Base-by-base conservation (phyloP, 2,797 vertebrate species). In the Hoplostethus mediterraneus region DNA sequence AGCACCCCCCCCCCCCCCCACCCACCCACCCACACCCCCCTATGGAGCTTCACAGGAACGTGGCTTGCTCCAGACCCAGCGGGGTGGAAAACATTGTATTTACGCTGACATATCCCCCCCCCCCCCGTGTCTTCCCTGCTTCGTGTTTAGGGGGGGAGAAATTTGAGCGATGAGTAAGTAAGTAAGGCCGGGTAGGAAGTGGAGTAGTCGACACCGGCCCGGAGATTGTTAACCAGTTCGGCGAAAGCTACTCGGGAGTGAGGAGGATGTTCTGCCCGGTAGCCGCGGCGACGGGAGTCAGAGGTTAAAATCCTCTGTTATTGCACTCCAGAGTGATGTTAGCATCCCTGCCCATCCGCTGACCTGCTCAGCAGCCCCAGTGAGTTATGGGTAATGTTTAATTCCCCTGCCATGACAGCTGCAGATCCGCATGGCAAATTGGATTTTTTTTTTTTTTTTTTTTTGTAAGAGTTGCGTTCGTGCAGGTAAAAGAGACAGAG, bases 351-450 rank as follows among this genome's bases (percentile, higher is more conserved):
- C 87, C 87, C 77, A 71, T 83, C 64, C 81, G 14, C 76, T 92
- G 91, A 92, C 90, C 92, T 84, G 89, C 86, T 77, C 83, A 63
- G 71, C 84, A 85, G 76, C 87, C 82, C 82, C 81, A 63, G 85
- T 91, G 92, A 93, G 86, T 93, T 94, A 93, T 92, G 90, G 90
- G 88, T 91, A 91, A 92, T 90, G 89, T 92, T 92, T 91, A 91
- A 94, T 92, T 94, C 91, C 85, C 85, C 67, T 45, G 77, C 83
- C 9, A 75, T 91, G 91, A 93, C 91, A 93, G 92, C 87, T 86
- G 90, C 67, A 81, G 87, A 92, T 88, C 85, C 87, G 40, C 92
- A 90, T 89, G 83, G 90, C 81, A 92, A 91, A 92, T 93, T 91
- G 90, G 90, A 92, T 92, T 92, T 88, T 74, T 85, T 71, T 57